phyloP scores from a whole-genome alignment of 1,140 invertebrate genomes.

The Apis laboriosa region DNA sequence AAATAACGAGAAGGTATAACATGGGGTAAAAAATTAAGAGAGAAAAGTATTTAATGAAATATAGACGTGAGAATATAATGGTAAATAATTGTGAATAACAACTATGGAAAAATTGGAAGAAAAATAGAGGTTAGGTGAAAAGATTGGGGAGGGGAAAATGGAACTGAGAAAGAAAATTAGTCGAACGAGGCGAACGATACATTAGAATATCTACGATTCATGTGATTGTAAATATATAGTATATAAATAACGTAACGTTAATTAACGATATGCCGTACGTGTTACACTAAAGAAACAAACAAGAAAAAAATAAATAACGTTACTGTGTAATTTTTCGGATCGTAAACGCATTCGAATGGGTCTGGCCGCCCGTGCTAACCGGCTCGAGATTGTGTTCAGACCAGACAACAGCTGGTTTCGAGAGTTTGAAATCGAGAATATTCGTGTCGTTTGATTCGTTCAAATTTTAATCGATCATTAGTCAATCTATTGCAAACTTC shows the following conservation, averaged over 20 bases:
- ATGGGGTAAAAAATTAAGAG: neutral
- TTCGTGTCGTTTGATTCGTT: too few relatives aligned
- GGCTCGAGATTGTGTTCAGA: conserved; percentile 54
- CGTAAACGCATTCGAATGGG: conserved; percentile 72
- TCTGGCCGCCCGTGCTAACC: conserved; percentile 80
- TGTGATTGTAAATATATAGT: conserved; percentile 82
- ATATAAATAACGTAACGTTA: conserved; percentile 80
- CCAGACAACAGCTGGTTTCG: neutral
- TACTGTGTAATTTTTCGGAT: conserved; percentile 79
- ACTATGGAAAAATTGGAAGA: conserved; percentile 22
- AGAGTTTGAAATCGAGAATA: neutral
- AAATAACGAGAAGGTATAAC: neutral
- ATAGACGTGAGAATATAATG: neutral
- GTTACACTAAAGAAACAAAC: conserved; percentile 75
- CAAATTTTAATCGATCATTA: neutral
- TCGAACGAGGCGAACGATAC: conserved; percentile 73
- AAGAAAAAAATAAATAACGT: conserved; percentile 71
- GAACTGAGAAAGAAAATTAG: conserved; percentile 39
- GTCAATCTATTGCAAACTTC: neutral
- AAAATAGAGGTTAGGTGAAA: neutral
- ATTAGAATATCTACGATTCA: conserved; percentile 80
- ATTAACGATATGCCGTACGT: conserved; percentile 80
- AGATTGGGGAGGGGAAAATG: neutral
- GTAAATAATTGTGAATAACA: conserved; percentile 27
- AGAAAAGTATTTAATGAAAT: neutral